Percentiles rank a stretch among this genome's conserved stretches.
phyloP scores from a whole-genome alignment of 2,113 vertebrate genomes.

The Tachysurus fulvidraco region DNA sequence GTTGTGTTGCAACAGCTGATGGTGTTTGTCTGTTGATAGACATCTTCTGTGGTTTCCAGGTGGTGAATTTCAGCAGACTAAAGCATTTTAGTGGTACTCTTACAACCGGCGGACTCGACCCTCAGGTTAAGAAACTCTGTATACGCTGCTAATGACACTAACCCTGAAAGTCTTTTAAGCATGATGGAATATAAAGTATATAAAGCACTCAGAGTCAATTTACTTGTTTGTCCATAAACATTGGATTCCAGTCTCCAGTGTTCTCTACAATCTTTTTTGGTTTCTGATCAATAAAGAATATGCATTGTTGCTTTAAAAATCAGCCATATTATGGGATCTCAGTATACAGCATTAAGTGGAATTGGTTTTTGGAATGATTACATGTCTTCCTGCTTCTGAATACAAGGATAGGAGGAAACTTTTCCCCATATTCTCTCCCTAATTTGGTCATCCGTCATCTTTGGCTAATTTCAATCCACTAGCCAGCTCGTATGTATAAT shows the following conservation, averaged over 20 bases:
- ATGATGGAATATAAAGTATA: not conserved
- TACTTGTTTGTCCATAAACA: not conserved
- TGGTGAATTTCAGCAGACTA: not conserved
- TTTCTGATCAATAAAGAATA: not conserved
- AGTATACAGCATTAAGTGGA: not conserved
- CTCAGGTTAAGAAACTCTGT: not conserved
- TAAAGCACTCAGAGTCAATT: not conserved
- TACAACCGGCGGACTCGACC: not conserved
- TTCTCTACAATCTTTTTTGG: not conserved
- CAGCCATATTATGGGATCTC: not conserved
- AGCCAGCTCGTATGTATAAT: not conserved
- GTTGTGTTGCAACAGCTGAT: not conserved
- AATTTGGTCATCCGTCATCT: not conserved
- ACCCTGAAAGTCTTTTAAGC: not conserved
- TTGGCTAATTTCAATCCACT: not conserved
- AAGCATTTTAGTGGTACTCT: not conserved
- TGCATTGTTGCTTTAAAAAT: not conserved
- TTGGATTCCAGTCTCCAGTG: not conserved
- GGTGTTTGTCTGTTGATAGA: not conserved
- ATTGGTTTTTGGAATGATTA: not conserved
- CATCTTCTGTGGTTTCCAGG: not conserved
- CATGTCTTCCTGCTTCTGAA: not conserved
- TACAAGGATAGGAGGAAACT: not conserved
- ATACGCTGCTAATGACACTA: not conserved
- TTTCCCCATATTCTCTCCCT: not conserved